A percentile compares a stretch with the other conserved stretches of the same genome.
Conservation (phyloP, 2,888 invertebrate genomes). For the Syrista parreyssii region DNA sequence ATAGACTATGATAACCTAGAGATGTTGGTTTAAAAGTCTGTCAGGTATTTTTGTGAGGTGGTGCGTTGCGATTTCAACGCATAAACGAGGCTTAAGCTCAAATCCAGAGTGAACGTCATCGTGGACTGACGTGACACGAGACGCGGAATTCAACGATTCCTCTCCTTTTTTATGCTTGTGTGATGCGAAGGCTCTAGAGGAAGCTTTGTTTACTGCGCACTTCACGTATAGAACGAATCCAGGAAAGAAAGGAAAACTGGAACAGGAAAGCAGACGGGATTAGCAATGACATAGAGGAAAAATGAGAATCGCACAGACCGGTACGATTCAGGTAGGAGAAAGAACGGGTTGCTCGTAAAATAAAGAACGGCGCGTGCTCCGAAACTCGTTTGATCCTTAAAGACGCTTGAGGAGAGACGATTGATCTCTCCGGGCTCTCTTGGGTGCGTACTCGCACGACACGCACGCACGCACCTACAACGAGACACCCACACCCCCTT, state of each 20-base stretch:
- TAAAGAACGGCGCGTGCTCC: constrained; percentile 2
- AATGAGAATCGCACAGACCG: not conserved
- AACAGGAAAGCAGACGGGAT: not conserved
- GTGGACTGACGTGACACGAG: not conserved
- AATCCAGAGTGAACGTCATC: not conserved
- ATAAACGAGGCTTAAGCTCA: not conserved
- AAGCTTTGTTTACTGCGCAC: not conserved
- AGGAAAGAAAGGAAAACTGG: not conserved
- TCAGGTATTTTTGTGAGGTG: not conserved
- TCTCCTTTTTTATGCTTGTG: not conserved
- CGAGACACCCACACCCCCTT: not conserved
- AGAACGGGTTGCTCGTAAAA: not conserved
- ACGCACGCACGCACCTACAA: not conserved
- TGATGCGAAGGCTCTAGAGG: not conserved
- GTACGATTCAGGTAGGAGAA: not conserved
- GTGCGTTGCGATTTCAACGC: not conserved
- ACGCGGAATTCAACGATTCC: not conserved
- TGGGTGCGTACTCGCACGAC: not conserved
- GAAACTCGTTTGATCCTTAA: constrained; percentile 4
- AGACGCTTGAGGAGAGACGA: not conserved
- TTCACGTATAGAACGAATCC: not conserved
- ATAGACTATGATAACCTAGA: not conserved
- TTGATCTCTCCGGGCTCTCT: not conserved
- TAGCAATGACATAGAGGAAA: not conserved
- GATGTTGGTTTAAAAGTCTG: not conserved